Evolutionary conservation across 2,113 vertebrate genomes (phyloP).

Genomic region (Merops nubicus): DNA sequence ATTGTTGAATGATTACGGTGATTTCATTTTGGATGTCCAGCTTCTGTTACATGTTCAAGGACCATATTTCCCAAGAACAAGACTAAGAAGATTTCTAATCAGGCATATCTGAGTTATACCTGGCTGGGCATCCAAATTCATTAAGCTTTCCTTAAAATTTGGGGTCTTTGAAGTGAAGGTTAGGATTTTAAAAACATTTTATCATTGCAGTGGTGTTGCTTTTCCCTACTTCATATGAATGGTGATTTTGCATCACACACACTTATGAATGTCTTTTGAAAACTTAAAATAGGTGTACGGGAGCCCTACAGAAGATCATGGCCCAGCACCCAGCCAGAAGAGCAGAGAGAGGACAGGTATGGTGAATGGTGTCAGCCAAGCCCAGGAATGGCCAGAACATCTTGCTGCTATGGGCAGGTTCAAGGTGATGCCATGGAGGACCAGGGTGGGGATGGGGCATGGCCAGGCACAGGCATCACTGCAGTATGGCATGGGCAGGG

Average conservation of each 20-base stretch:
- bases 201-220: neutral
- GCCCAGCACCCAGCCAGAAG: neutral
- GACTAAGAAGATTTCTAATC: neutral
- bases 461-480: neutral
- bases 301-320: neutral
- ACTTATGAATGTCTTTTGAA: neutral
- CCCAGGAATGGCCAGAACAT: neutral
- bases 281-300: rapidly evolving
- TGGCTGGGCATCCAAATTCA: neutral
- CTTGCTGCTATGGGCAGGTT: neutral
- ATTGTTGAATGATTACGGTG: neutral
- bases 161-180: neutral
- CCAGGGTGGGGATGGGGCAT: neutral
- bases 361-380: neutral
- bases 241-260: neutral
- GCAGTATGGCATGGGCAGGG: rapidly evolving
- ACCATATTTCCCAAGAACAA: neutral
- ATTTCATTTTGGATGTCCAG: neutral
- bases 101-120: neutral
- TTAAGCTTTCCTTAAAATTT: neutral
- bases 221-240: neutral
- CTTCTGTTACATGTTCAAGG: neutral
- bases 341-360: neutral
- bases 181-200: neutral
- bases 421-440: rapidly evolving